phyloP scores from a whole-genome alignment of 2,888 invertebrate species.

The Chaitophorus viminalis region DNA sequence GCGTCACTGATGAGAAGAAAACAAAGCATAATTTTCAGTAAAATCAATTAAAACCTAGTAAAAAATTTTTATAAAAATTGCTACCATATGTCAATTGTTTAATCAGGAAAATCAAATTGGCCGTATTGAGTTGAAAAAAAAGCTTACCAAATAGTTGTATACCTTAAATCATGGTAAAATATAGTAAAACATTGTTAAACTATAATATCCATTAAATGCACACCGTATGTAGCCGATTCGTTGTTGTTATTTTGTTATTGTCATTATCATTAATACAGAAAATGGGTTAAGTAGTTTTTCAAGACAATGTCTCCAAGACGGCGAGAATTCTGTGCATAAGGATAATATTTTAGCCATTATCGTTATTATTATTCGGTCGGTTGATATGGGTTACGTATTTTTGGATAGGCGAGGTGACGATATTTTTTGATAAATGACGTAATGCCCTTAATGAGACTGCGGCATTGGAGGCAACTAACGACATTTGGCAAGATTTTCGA shows the following conservation, averaged over 20 bases:
- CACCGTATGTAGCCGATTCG: not conserved
- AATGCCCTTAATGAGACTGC: slow-evolving; percentile 57
- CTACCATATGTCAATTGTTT: no score
- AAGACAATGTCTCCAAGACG: slow-evolving; percentile 36
- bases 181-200: no score
- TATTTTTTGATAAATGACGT: slow-evolving; percentile 61
- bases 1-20: no score
- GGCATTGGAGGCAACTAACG: slow-evolving; percentile 48
- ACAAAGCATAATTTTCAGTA: no score
- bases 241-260: not conserved
- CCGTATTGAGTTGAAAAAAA: no score
- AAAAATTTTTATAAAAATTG: no score
- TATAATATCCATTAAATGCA: no score
- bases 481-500: slow-evolving; percentile 61
- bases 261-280: slow-evolving; percentile 17
- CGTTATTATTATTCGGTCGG: slow-evolving; percentile 52
- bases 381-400: slow-evolving; percentile 50
- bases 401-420: slow-evolving; percentile 45
- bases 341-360: slow-evolving; percentile 52
- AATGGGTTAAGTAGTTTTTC: slow-evolving; percentile 51
- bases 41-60: no score
- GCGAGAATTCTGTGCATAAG: slow-evolving; percentile 17
- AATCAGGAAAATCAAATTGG: no score
- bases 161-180: no score
- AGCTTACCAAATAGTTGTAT: no score